Percentiles rank a stretch among this genome's conserved stretches.
phyloP scores from a whole-genome alignment of 2,888 invertebrate species.

The Drosophila sordidapex region DNA sequence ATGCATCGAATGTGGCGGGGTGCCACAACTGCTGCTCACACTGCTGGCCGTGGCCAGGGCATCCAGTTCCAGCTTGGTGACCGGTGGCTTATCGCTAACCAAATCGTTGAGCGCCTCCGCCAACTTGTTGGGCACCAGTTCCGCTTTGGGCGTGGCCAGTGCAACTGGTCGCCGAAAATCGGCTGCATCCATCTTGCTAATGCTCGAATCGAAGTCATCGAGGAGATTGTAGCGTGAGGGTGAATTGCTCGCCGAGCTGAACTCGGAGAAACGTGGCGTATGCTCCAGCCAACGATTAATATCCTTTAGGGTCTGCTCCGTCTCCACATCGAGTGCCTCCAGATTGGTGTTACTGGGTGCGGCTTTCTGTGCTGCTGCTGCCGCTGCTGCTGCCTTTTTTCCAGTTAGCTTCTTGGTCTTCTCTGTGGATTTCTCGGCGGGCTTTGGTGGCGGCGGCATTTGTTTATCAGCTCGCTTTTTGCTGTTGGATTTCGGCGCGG shows the following conservation, averaged over 20 bases:
- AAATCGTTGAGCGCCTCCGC: slow-evolving; percentile 86
- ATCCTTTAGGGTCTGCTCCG: slow-evolving; percentile 90
- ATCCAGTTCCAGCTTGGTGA: slow-evolving; percentile 44
- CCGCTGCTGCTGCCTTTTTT: slow-evolving; percentile 46
- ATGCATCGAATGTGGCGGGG: slow-evolving; percentile 82
- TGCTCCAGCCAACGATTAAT: slow-evolving; percentile 96
- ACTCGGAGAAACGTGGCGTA: slow-evolving; percentile 90
- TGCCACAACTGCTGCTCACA: slow-evolving; percentile 82
- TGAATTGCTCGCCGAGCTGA: slow-evolving; percentile 92
- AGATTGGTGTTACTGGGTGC: slow-evolving; percentile 85
- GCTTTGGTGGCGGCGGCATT: slow-evolving; percentile 72
- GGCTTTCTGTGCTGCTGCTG: slow-evolving; percentile 53
- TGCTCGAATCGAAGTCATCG: slow-evolving; percentile 87
- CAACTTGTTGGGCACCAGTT: slow-evolving; percentile 84
- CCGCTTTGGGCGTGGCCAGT: slow-evolving; percentile 83
- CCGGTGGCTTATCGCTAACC: slow-evolving; percentile 73
- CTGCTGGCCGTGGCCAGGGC: slow-evolving; percentile 72
- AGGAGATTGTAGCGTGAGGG: slow-evolving; percentile 88
- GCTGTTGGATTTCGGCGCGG: slow-evolving; percentile 60
- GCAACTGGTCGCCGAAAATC: slow-evolving; percentile 85
- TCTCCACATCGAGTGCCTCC: slow-evolving; percentile 89
- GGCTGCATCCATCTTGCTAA: slow-evolving; percentile 85
- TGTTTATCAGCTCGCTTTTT: slow-evolving; percentile 75
- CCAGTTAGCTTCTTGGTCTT: slow-evolving; percentile 51
- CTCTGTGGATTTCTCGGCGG: slow-evolving; percentile 57